Percentiles rank a stretch among this genome's conserved stretches.
phyloP scores from a whole-genome alignment of 2,113 vertebrate species.

The Hoplias malabaricus region DNA sequence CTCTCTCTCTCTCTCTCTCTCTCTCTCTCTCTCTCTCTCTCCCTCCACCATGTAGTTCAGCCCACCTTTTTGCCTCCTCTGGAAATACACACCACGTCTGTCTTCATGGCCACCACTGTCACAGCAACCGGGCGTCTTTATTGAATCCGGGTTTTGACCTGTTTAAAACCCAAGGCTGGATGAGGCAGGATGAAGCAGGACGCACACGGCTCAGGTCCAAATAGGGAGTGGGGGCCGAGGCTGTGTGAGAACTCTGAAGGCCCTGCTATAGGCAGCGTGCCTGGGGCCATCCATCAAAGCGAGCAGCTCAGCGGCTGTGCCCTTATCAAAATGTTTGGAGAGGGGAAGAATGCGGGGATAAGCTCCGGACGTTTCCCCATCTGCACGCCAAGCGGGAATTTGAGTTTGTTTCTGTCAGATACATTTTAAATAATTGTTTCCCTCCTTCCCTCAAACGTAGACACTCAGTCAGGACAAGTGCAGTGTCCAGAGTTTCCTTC shows the following conservation, averaged over 20 bases:
- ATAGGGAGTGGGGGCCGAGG: neutral
- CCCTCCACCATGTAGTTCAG: too few species aligned
- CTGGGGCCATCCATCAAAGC: neutral
- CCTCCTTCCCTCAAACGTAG: too few species aligned
- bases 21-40: neutral
- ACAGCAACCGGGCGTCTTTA: neutral
- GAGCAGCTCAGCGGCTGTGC: neutral
- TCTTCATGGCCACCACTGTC: neutral
- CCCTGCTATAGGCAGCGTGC: neutral
- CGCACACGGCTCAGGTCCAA: neutral
- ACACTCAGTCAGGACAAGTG: too few species aligned
- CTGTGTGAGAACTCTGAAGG: neutral
- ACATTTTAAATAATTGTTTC: neutral
- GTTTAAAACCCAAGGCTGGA: neutral
- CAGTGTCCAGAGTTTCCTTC: too few species aligned
- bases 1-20: too few species aligned
- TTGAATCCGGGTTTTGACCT: neutral
- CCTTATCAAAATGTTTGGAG: conserved; percentile 3
- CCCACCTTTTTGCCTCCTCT: neutral
- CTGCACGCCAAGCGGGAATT: neutral
- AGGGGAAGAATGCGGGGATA: neutral
- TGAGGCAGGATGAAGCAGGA: neutral
- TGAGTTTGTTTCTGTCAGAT: neutral
- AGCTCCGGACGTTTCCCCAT: neutral
- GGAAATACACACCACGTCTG: neutral